phyloP scores from a whole-genome alignment of 2,113 vertebrate species.

The Seriola quinqueradiata region DNA sequence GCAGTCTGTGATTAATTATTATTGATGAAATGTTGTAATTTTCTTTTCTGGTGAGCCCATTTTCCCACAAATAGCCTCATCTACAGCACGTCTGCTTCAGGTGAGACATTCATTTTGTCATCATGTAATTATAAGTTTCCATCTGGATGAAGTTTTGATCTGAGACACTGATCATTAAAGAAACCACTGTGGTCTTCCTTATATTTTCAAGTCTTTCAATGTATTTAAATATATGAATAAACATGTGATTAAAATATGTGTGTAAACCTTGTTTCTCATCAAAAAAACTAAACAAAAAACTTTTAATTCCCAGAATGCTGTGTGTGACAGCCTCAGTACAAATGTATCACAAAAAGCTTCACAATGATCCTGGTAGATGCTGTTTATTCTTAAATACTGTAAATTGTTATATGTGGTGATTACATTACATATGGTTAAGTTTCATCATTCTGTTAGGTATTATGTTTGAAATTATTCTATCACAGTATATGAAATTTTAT shows the following conservation, averaged over 20 bases:
- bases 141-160: background rate
- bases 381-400: background rate
- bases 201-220: background rate
- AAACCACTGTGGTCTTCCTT: background rate
- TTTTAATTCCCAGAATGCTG: background rate
- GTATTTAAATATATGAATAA: background rate
- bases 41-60: background rate
- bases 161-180: background rate
- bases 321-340: background rate
- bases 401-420: background rate
- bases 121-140: background rate
- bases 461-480: background rate
- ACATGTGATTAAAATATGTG: background rate
- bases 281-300: background rate
- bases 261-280: background rate
- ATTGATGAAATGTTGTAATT: background rate
- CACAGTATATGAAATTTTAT: background rate
- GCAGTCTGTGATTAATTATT: background rate
- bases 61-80: background rate
- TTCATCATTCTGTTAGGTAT: background rate
- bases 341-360: background rate
- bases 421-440: no score
- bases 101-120: background rate
- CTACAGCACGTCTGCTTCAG: background rate
- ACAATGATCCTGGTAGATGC: background rate